Percentiles rank a stretch among this genome's conserved stretches.
phyloP scores from a whole-genome alignment of 2,888 invertebrate species.

The Dicranocentrus wangi region DNA sequence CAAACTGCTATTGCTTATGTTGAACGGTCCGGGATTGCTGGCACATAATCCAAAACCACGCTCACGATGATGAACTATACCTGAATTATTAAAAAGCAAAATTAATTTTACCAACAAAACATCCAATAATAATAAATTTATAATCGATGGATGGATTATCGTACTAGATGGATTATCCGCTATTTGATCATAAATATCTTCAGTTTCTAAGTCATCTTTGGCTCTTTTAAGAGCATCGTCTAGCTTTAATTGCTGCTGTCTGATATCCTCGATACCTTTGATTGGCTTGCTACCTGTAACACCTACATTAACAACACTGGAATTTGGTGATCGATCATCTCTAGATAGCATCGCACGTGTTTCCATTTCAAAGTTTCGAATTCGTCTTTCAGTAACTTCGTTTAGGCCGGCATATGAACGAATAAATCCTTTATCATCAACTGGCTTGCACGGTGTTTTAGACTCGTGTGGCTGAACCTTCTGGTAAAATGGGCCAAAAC shows the following conservation, averaged over 20 bases:
- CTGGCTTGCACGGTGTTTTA: constrained; percentile 74
- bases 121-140: no score
- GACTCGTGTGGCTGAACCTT: constrained; percentile 34
- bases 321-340: constrained; percentile 71
- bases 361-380: constrained; percentile 84
- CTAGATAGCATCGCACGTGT: constrained; percentile 81
- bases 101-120: no score
- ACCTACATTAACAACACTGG: constrained; percentile 74
- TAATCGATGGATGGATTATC: no score
- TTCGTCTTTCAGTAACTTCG: constrained; percentile 79
- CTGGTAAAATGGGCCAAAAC: neutral
- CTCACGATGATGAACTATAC: constrained; percentile 71
- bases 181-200: constrained; percentile 77
- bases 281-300: constrained; percentile 55
- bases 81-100: constrained; percentile 58
- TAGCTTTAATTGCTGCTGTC: constrained; percentile 76
- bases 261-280: constrained; percentile 68
- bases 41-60: constrained; percentile 65
- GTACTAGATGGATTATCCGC: constrained; percentile 76
- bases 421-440: constrained; percentile 74
- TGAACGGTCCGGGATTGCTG: constrained; percentile 65
- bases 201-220: constrained; percentile 77
- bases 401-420: constrained; percentile 80
- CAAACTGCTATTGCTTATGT: constrained; percentile 72
- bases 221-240: constrained; percentile 77